Evolutionary conservation across 1,140 invertebrate genomes (phyloP), one percentile per base, ranked within the genome.

Genomic region (Chlorops oryzae): DNA sequence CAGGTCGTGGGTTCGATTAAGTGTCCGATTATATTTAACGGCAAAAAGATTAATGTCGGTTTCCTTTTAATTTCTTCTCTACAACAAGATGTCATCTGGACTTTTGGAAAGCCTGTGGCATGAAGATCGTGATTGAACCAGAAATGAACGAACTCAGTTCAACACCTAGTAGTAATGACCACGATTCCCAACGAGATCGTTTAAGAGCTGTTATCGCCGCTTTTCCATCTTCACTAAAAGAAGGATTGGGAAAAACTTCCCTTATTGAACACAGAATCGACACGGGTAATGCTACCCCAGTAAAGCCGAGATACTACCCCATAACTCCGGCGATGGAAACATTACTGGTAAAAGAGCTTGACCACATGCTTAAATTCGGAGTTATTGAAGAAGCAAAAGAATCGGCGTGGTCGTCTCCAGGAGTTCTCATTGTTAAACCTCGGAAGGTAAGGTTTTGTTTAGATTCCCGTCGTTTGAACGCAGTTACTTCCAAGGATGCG

Each of bases 351-450:
- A 13, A 4, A 0, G 45, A 57, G 38, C 32, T 57, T n/a, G 48
- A 54, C 35, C 37, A 48, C 3, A 57, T 57, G 52, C 10, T 51
- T 12, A 27, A 45, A 13, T 27, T 43, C 15, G 49, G 47, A 13
- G 56, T 56, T 0, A 58, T 53, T 4, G 50, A 56, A 46, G 47
- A 53, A 13, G 46, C 51, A 2, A 6, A 18, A 2, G 45, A 15
- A 9, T 54, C 51, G n/a, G 32, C 49, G 3, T 56, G 48, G 56
- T 58, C 54, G 12, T 54, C 44, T 32, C 45, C 42, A 23, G 22
- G 46, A 21, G 42, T 46, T 18, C 23, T 45, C 34, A 27, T 27
- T 20, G 27, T 15, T 18, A 51, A 51, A 18, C 35, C 50, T 7
- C 23, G 42, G n/a, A 51, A 52, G 35, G 27, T 46, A 6, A 21